These are phyloP conservation scores for Aphelocoma coerulescens DNA, from an alignment of 2,113 vertebrate genomes.

Conservation along the genomic window DNA sequence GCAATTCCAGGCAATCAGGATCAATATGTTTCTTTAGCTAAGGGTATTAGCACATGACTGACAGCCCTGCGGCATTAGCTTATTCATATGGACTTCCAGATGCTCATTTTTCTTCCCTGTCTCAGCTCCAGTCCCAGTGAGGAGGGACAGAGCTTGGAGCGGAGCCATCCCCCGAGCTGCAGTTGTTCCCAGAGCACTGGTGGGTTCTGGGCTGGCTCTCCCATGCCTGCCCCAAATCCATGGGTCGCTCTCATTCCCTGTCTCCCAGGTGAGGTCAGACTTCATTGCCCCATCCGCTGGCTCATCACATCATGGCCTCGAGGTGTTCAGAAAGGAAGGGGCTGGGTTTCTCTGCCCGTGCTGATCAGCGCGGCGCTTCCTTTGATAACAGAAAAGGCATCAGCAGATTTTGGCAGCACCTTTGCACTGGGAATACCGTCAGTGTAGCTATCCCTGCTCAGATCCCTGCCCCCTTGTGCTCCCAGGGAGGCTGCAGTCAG, in stretches of 20 bases:
- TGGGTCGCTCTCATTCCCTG: rapidly evolving
- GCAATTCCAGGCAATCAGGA: constrained; percentile 67
- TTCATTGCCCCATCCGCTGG: not conserved
- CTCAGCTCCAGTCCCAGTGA: not conserved
- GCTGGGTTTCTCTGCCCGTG: not conserved
- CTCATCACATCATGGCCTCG: rapidly evolving
- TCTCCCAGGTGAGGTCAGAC: not conserved
- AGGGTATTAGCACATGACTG: constrained; percentile 66
- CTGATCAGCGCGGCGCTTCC: rapidly evolving
- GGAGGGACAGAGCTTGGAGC: not conserved
- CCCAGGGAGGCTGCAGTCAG: not conserved
- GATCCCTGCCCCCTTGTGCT: not conserved
- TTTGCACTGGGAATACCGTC: not conserved
- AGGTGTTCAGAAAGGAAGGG: not conserved
- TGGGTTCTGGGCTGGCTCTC: not conserved
- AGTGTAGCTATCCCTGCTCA: not conserved
- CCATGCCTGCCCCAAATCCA: not conserved
- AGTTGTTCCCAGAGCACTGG: not conserved
- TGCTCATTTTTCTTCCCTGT: constrained; percentile 42
- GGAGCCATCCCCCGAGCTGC: not conserved
- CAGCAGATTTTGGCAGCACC: not conserved
- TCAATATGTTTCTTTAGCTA: constrained; percentile 66
- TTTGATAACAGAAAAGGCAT: not conserved
- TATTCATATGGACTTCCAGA: constrained; percentile 25
- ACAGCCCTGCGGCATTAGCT: constrained; percentile 33